phyloP scores from a whole-genome alignment of 2,113 vertebrate species.

The Odobenus rosmarus region DNA sequence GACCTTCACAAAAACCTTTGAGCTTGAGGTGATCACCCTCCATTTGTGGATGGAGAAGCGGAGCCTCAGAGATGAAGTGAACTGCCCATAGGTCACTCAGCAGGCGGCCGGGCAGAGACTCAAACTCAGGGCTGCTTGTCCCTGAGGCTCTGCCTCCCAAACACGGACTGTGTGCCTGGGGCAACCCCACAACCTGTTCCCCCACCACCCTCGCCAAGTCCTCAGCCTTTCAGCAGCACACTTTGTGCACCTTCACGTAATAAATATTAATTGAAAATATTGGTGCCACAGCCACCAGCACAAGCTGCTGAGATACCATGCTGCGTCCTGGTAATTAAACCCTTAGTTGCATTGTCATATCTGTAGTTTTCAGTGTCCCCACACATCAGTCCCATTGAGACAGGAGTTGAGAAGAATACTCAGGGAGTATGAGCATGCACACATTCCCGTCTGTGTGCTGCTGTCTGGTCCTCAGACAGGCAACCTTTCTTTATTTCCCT shows the following conservation, averaged over 20 bases:
- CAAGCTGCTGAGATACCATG: neutral
- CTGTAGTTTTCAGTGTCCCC: neutral
- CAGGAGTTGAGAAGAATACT: neutral
- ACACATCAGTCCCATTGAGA: neutral
- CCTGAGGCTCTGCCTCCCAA: neutral
- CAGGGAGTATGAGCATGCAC: accelerated
- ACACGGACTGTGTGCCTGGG: neutral
- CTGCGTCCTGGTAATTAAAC: constrained; percentile 34
- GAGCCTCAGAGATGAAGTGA: neutral
- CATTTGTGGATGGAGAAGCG: neutral
- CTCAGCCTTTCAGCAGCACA: neutral
- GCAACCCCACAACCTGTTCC: neutral
- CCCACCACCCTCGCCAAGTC: neutral
- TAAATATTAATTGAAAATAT: constrained; percentile 19
- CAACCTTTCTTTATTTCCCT: neutral
- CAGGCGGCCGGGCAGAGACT: neutral
- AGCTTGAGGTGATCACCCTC: neutral
- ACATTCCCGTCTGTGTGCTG: neutral
- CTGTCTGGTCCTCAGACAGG: accelerated
- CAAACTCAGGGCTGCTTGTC: neutral
- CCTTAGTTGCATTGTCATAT: neutral
- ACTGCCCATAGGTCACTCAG: neutral
- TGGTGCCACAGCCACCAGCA: neutral
- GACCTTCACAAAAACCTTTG: neutral
- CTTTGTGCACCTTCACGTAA: neutral